These are phyloP conservation scores for Sebastes steindachneri DNA, from an alignment of 2,797 vertebrate species.

Conservation along the genomic window DNA sequence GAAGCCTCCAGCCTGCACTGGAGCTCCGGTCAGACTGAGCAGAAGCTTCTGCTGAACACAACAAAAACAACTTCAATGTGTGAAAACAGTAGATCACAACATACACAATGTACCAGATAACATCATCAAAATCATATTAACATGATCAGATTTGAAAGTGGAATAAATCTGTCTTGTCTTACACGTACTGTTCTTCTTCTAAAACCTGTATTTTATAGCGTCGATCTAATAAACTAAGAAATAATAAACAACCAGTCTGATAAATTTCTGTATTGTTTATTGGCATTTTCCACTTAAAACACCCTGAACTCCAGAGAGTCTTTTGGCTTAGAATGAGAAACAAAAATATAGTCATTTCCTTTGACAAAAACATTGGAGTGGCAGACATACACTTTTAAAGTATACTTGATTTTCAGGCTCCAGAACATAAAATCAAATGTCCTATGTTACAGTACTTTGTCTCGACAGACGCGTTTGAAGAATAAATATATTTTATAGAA, in stretches of 20 bases:
- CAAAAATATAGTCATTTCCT: conserved; percentile 59
- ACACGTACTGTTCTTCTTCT: not conserved
- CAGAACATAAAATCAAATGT: conserved; percentile 64
- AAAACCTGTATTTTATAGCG: not conserved
- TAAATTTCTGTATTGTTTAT: conserved; percentile 79
- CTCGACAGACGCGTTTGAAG: conserved; percentile 62
- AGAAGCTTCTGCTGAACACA: conserved; percentile 70
- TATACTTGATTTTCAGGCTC: conserved; percentile 75
- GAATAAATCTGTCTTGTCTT: not conserved
- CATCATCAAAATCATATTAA: not conserved
- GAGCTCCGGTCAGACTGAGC: conserved; percentile 64
- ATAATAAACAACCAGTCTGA: not conserved
- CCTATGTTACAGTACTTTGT: conserved; percentile 73
- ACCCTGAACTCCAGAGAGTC: conserved; percentile 74
- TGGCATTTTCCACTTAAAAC: conserved; percentile 76
- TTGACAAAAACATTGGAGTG: conserved; percentile 71
- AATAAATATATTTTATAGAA: conserved; percentile 74
- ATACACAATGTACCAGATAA: not conserved
- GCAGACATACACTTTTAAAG: conserved; percentile 63
- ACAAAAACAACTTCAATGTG: not conserved
- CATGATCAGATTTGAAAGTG: not conserved
- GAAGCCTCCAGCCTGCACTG: conserved; percentile 84
- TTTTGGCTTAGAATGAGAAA: conserved; percentile 74
- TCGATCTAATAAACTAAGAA: not conserved
- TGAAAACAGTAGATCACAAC: not conserved